Evolutionary conservation across 2,888 invertebrate species (phyloP), one percentile per base, ranked within the genome.

Genomic region (Embidobia sp.): DNA sequence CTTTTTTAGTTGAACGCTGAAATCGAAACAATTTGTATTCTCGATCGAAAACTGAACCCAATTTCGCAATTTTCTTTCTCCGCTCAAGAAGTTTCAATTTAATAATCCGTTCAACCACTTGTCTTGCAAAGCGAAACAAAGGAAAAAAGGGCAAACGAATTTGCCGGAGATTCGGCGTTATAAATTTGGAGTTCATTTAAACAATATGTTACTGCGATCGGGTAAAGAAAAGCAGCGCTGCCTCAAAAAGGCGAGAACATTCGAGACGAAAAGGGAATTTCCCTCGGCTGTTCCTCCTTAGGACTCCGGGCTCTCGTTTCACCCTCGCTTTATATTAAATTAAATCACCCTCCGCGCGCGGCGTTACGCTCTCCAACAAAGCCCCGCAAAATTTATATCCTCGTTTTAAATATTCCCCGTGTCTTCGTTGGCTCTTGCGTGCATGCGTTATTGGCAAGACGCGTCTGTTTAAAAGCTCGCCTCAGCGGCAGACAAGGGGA

Each of bases 271-370:
- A 11, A 59, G 49, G 11, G 15, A 59, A 49, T 40, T 59, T 69
- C 11, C n/a, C 59, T 42, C 18, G 64, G 13, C 18, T 57, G 31
- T 26, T 48, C 57, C 49, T 57, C 46, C 64, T 57, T 42, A 26
- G 63, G 37, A 33, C 15, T 26, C 35, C 19, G 29, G 31, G 48
- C 48, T 27, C 59, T 48, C 42, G 37, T 27, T 67, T 66, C 49
- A 59, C 64, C 64, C 73, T 72, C 63, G 72, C 51, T 63, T 51
- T 74, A 66, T 66, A 59, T 74, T 66, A 66, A 74, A 66, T 74
- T 74, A 74, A 74, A 66, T 48, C 74, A 59, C 59, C 74, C 59
- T 64, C 18, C 53, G 40, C 33, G 29, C 33, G 53, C 27, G 16
- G 7, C 10, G 57, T 55, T 53, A 40, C 31, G 42, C 27, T 49